phyloP scores from a whole-genome alignment of 2,888 invertebrate genomes.

The Glyphotaelius pellucidus region DNA sequence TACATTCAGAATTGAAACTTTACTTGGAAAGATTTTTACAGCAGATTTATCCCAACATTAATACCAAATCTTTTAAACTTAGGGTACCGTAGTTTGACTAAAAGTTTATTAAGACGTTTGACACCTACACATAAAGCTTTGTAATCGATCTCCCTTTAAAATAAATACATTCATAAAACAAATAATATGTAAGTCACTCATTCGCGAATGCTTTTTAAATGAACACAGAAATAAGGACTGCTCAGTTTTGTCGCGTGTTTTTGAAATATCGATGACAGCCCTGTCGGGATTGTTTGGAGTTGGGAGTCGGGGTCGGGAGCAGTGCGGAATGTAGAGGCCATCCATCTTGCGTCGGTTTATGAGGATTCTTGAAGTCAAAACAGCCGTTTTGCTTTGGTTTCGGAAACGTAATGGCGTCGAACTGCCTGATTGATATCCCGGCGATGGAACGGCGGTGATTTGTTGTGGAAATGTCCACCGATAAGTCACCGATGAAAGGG shows the following conservation, averaged over 20 bases:
- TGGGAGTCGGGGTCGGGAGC: background rate
- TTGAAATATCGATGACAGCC: constrained; percentile 9
- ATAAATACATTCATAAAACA: no score
- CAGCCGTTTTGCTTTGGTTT: constrained; percentile 55
- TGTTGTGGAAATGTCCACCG: constrained; percentile 33
- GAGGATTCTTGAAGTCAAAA: constrained; percentile 56
- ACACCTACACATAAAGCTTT: no score
- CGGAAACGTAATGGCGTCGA: constrained; percentile 50
- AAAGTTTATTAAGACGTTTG: no score
- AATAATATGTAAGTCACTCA: no score
- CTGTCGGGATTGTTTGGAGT: background rate
- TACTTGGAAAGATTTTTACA: no score
- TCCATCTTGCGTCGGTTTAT: constrained; percentile 55
- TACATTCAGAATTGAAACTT: no score
- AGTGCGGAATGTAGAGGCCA: constrained; percentile 42
- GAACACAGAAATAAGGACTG: no score
- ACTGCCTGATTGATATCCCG: constrained; percentile 55
- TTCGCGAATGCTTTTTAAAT: no score
- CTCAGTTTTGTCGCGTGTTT: background rate
- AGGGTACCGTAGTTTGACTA: no score
- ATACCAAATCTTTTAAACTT: no score
- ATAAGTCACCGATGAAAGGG: constrained; percentile 33
- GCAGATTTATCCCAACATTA: no score
- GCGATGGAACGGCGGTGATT: constrained; percentile 46
- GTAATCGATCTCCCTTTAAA: no score